phyloP scores from a whole-genome alignment of 2,113 vertebrate species.

The Okapia johnstoni region DNA sequence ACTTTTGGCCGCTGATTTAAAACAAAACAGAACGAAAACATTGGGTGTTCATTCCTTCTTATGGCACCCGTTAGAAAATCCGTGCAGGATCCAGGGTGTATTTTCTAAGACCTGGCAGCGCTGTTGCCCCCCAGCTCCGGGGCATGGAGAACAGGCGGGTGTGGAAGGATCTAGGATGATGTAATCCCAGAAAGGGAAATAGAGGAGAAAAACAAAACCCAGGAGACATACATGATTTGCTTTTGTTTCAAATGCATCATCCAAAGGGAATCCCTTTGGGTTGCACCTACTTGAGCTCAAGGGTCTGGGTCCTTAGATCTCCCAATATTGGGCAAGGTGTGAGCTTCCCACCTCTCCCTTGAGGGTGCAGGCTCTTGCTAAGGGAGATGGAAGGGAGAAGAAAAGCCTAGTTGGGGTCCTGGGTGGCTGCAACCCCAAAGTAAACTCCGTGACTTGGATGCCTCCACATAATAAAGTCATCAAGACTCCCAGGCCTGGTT shows the following conservation, averaged over 20 bases:
- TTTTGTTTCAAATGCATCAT: background rate
- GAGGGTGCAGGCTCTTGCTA: background rate
- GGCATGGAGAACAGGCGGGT: background rate
- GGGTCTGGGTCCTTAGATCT: background rate
- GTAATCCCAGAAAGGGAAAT: background rate
- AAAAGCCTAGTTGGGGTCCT: background rate
- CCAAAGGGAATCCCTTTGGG: background rate
- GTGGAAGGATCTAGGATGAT: background rate
- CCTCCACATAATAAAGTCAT: background rate
- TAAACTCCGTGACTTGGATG: background rate
- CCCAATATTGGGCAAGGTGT: background rate
- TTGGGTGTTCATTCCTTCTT: background rate
- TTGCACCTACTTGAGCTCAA: background rate
- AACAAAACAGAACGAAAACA: background rate
- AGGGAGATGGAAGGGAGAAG: background rate
- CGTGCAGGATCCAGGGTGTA: background rate
- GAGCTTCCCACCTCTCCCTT: background rate
- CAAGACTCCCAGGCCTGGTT: background rate
- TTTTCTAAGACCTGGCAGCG: background rate
- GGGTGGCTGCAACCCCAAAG: background rate
- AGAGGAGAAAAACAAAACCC: background rate
- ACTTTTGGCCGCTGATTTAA: background rate
- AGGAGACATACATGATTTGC: background rate
- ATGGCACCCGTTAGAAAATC: background rate
- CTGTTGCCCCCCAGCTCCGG: background rate